Base-by-base conservation (phyloP, 2,888 invertebrate genomes). In the Polylopha cassiicola region DNA sequence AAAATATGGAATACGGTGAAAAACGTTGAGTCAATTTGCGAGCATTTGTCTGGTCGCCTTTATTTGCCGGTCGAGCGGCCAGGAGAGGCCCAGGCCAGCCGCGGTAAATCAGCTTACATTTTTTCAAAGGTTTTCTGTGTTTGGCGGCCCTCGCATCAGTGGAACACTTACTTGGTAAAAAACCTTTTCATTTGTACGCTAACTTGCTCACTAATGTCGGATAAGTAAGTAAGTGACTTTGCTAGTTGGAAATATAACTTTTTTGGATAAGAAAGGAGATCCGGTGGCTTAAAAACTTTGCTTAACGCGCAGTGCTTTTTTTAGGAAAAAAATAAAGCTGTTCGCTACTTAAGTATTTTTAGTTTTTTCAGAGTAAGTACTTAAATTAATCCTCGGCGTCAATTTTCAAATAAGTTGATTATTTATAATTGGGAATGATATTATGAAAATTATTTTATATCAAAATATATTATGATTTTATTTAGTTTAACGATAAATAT, bases 51-150 rank as follows among this genome's bases (percentile, higher is more conserved):
- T 80, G 78, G 78, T 75, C 73, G 78, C 78, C 77, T 82, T 81
- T 82, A 80, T 81, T 84, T 84, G 76, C 73, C 78, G 79, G 79
- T 63, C 73, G 77, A 75, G 68, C 62, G 78, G 58, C 53, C 72
- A 67, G 70, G 65, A 71, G 73, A 71, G 65, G 65, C 69, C 60
- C 66, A 68, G 64, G 63, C 66, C 69, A 61, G 73, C 69, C 62
- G 68, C 79, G 73, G 78, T 81, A 82, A 81, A 82, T 80, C 81
- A 81, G 81, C 81, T 81, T 81, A 80, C 72, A 78, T 76, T 81
- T 81, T 80, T 81, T 77, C 76, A 77, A 82, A 78, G 78, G 78
- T 70, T 77, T 70, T 71, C 78, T 80, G 77, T 70, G 73, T 79
- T 80, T 79, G 78, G 71, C 73, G 72, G 70, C 65, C 67, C 65